phyloP scores from a whole-genome alignment of 2,797 vertebrate species.

The Protonibea diacanthus region DNA sequence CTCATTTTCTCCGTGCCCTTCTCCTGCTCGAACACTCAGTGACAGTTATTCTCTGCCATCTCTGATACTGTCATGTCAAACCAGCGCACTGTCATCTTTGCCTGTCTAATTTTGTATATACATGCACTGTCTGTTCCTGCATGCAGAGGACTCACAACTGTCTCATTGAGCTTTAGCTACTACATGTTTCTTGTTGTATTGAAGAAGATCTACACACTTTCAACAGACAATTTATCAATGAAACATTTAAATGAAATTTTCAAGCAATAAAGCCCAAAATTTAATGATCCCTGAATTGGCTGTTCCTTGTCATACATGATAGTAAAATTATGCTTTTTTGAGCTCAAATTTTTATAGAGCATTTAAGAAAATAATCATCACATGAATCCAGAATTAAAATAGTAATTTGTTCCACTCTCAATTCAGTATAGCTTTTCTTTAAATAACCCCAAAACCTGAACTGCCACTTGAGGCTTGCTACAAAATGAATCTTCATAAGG shows the following conservation, averaged over 20 bases:
- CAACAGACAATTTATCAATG: too few relatives aligned
- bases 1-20: constrained; percentile 9
- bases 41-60: constrained; percentile 34
- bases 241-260: too few relatives aligned
- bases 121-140: background rate
- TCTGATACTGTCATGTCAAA: constrained; percentile 34
- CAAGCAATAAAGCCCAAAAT: too few relatives aligned
- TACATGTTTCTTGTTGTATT: background rate
- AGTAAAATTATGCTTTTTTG: too few relatives aligned
- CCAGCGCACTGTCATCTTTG: constrained; percentile 29
- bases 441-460: background rate
- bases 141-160: background rate
- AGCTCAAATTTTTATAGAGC: background rate
- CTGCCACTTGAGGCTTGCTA: too few relatives aligned
- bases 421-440: background rate
- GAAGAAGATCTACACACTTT: background rate
- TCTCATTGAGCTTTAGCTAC: background rate
- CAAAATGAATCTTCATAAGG: too few relatives aligned
- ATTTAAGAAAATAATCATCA: background rate
- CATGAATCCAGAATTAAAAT: background rate
- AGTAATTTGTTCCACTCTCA: background rate
- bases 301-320: background rate
- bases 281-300: too few relatives aligned
- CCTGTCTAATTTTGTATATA: background rate
- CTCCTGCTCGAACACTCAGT: background rate